phyloP scores from a whole-genome alignment of 2,113 vertebrate genomes.

The Macrotis lagotis region DNA sequence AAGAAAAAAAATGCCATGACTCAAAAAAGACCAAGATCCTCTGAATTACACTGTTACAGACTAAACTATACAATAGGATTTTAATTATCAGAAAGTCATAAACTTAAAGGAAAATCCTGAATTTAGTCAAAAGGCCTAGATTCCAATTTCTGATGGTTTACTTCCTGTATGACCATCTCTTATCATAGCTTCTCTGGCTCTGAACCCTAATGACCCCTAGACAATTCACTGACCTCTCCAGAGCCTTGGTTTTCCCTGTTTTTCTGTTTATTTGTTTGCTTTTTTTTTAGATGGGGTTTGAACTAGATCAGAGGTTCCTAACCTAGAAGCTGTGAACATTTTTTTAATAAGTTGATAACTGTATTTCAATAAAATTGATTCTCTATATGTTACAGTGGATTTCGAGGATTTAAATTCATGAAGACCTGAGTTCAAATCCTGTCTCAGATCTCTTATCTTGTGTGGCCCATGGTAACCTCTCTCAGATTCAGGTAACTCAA shows the following conservation, averaged over 20 bases:
- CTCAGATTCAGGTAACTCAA: too few relatives aligned
- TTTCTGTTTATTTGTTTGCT: too few relatives aligned
- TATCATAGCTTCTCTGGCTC: neutral
- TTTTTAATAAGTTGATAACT: neutral
- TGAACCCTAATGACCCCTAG: neutral
- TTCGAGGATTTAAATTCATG: neutral
- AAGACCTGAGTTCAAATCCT: neutral
- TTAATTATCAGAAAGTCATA: neutral
- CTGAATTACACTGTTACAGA: neutral
- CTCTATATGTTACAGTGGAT: neutral
- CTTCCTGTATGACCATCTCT: neutral
- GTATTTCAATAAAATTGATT: neutral
- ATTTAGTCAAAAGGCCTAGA: neutral
- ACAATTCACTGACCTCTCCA: neutral
- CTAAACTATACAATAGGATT: neutral
- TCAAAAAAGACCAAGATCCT: neutral
- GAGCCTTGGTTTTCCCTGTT: neutral
- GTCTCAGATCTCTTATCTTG: too few relatives aligned
- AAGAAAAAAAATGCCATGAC: too few relatives aligned
- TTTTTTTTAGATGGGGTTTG: neutral
- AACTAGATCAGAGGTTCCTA: neutral
- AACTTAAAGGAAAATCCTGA: neutral
- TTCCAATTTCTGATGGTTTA: neutral
- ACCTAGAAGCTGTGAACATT: neutral
- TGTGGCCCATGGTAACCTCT: too few relatives aligned